Percentiles rank a stretch among this genome's conserved stretches.
phyloP scores from a whole-genome alignment of 2,888 invertebrate genomes.

The Phymatocera aterrima region DNA sequence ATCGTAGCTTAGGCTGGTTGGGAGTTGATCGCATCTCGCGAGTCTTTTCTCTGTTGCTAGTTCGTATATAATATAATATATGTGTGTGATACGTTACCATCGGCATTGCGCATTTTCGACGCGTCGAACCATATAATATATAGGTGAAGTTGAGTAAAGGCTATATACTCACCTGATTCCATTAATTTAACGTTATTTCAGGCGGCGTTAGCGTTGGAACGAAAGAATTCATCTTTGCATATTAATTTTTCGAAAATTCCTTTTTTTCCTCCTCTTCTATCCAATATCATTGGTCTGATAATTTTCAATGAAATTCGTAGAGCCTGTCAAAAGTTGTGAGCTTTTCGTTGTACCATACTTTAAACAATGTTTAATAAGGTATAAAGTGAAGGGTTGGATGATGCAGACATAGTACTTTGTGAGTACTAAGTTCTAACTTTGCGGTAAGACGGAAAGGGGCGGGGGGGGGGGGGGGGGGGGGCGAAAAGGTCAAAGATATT shows the following conservation, averaged over 20 bases:
- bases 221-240: too few species aligned
- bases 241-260: too few species aligned
- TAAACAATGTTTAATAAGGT: not conserved
- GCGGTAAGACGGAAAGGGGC: not conserved
- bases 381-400: not conserved
- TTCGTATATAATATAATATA: too few species aligned
- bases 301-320: not conserved
- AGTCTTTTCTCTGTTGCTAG: not conserved
- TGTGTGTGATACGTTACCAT: too few species aligned
- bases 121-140: not conserved
- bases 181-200: not conserved
- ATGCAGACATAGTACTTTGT: not conserved
- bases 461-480: not conserved
- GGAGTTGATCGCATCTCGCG: not conserved
- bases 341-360: not conserved
- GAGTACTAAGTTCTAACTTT: not conserved
- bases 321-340: not conserved
- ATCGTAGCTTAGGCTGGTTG: not conserved
- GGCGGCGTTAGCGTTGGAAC: too few species aligned
- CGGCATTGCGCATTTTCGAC: not conserved
- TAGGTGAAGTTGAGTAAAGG: not conserved
- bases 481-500: not conserved
- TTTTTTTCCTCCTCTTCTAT: too few species aligned
- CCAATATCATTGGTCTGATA: not conserved
- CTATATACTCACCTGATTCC: not conserved